Conservation (phyloP, 2,797 vertebrate genomes). For the Oreortyx pictus region DNA sequence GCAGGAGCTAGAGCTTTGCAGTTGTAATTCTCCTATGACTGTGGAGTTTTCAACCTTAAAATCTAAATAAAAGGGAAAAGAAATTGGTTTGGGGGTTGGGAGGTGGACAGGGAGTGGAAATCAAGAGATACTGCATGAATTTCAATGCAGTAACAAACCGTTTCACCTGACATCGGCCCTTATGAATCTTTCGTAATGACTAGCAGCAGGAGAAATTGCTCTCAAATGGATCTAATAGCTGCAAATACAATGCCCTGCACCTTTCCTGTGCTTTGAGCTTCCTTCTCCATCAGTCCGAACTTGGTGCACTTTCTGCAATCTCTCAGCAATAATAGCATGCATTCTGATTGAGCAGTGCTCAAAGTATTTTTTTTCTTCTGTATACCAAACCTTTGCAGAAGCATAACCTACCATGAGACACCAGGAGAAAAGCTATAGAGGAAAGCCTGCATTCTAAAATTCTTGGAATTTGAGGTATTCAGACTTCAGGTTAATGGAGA, state of each 20-base stretch:
- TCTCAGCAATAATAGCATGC: neutral
- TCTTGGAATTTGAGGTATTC: neutral
- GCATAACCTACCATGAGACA: neutral
- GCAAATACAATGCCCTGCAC: neutral
- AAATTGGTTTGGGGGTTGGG: neutral
- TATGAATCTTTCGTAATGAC: neutral
- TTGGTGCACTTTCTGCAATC: neutral
- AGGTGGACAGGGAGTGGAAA: neutral
- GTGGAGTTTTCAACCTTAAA: neutral
- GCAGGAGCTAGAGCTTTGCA: neutral
- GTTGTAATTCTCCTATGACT: neutral
- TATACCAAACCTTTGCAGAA: neutral
- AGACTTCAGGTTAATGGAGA: neutral
- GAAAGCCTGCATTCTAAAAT: neutral
- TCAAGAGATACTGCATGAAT: neutral
- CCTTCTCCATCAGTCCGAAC: neutral
- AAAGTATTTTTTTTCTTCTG: neutral
- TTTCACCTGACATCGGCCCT: neutral
- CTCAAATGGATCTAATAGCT: neutral
- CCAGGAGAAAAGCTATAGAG: no score
- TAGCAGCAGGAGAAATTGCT: neutral
- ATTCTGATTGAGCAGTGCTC: neutral
- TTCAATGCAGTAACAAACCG: neutral
- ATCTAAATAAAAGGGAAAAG: neutral
- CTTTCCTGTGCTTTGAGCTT: neutral